These are phyloP conservation scores for Pseudochirops corinnae DNA, from an alignment of 2,797 vertebrate species.

Conservation along the genomic window DNA sequence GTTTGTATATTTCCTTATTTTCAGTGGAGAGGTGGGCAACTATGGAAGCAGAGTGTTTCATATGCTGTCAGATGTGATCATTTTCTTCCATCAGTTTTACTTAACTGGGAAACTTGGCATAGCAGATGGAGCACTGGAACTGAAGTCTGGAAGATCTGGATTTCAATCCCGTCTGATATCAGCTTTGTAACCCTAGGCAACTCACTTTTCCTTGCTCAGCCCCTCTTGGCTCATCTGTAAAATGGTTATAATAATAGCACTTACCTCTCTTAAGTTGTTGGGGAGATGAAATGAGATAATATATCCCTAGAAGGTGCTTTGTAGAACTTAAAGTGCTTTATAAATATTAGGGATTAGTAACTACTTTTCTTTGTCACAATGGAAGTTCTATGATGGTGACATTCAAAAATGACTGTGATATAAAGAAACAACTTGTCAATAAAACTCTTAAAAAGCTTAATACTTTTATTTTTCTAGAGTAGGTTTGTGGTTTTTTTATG, in stretches of 20 bases:
- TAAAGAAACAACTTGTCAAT: neutral
- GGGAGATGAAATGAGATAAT: neutral
- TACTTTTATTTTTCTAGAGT: neutral
- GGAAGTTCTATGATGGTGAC: neutral
- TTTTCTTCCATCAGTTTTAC: neutral
- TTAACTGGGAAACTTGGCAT: neutral
- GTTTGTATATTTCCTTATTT: neutral
- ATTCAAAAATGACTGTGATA: neutral
- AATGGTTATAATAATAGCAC: neutral
- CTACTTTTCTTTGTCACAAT: neutral
- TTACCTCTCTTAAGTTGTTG: neutral
- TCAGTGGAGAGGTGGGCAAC: neutral
- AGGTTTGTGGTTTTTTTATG: neutral
- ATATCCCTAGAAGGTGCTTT: neutral
- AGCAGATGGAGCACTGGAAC: neutral
- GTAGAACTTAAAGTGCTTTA: neutral
- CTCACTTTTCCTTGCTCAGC: neutral
- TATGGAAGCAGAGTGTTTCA: neutral
- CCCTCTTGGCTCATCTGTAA: neutral
- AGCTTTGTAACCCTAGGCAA: neutral
- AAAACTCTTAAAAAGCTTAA: neutral
- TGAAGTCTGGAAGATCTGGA: neutral
- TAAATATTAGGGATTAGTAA: neutral
- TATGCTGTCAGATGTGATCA: neutral
- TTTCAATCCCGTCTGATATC: neutral